Evolutionary conservation across 1,140 invertebrate species (phyloP), one percentile per base, ranked within the genome.

Genomic region (Nasonia vitripennis): DNA sequence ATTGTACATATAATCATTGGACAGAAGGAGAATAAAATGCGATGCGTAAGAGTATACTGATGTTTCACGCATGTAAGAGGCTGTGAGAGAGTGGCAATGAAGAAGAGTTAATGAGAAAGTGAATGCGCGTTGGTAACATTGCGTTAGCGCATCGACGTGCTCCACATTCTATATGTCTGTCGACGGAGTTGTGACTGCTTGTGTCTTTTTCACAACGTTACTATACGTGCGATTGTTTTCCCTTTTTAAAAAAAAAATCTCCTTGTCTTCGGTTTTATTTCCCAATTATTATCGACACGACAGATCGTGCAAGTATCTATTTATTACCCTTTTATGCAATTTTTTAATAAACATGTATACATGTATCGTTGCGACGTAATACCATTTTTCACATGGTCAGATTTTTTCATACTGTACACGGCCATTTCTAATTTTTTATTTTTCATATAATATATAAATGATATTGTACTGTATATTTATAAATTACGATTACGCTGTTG

Each of bases 351-450:
- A 77, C 75, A 70, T 14, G 14, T 51, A 51, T 51, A 51, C 14
- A 14, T 62, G 17, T 62, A 62, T 20, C n/a, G 45, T 27, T 82
- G 23, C 12, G 12, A 9, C 70, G 23, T 23, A 23, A 67, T 51
- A 48, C 10, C 11, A 62, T n/a, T 78, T 48, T 84, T 78, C 34
- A 70, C 7, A 62, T 67, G 34, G 67, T 82, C 4, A 78, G 51
- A 71, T 70, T 70, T 83, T 83, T 68, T 45, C 23, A 71, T 79
- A 73, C 10, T 45, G 20, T 41, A n/a, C 17, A 62, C 11, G 11
- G 31, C 78, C 78, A 79, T 84, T 73, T 79, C 27, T 55, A 79
- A 79, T 73, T 71, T 84, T 84, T 84, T 84, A 79, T 79, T 84
- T 79, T 84, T 78, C 83, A 84, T 78, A 78, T 48, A 37, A 81